Conservation (phyloP, 2,113 vertebrate species). For the Phaethornis superciliosus region DNA sequence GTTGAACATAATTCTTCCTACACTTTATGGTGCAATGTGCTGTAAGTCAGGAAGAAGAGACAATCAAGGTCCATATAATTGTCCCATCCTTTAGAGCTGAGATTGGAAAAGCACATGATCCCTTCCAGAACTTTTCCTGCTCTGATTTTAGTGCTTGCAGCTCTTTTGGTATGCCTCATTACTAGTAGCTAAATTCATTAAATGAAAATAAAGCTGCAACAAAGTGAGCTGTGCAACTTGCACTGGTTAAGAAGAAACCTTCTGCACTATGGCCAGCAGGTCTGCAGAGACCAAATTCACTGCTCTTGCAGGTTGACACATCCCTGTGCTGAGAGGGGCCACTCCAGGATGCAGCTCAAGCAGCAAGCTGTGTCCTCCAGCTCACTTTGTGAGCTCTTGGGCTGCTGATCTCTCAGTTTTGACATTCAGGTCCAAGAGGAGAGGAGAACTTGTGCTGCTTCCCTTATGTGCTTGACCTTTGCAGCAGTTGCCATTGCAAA, state of each 20-base stretch:
- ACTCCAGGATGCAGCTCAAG: neutral
- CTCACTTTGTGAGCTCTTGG: neutral
- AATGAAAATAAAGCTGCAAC: neutral
- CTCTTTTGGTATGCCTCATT: neutral
- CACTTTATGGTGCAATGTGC: neutral
- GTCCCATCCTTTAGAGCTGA: neutral
- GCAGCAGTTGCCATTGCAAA: conserved; percentile 20
- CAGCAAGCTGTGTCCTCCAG: neutral
- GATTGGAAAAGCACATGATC: fast-evolving
- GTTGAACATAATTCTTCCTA: neutral
- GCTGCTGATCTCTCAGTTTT: conserved; percentile 3
- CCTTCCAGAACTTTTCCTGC: neutral
- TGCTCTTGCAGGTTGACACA: neutral
- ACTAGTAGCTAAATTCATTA: neutral
- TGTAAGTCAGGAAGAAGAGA: neutral
- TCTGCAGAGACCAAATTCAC: neutral
- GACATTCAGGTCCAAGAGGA: neutral
- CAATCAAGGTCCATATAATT: neutral
- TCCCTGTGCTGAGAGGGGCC: fast-evolving
- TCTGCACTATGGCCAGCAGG: neutral
- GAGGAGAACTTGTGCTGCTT: neutral
- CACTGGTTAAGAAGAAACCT: neutral
- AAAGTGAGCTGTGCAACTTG: neutral
- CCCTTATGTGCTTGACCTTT: conserved; percentile 22
- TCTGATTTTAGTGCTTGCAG: neutral